Base-by-base conservation (phyloP, 2,888 invertebrate species). In the Pseudeuparius sepicola region DNA sequence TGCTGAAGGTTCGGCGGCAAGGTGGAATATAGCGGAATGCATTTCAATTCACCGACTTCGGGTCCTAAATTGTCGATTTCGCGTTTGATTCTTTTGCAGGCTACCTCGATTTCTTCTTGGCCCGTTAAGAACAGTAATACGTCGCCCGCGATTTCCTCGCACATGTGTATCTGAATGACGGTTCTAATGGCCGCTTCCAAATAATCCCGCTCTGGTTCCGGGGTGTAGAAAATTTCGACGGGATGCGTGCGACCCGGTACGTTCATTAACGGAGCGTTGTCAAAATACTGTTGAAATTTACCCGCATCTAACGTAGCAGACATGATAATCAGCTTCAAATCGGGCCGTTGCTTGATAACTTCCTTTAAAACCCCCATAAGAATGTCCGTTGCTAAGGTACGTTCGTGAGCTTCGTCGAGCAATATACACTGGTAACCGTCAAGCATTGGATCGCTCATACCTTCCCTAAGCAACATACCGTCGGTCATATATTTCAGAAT, bases 271-370 rank as follows among this genome's bases (percentile, higher is more conserved):
- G 98, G 98, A 0, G 97, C 97, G 59, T 93, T 88, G 52, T 94
- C 97, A 59, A 99, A 99, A 61, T 99, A 99, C 59, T 88, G 85
- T 67, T 97, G 96, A 63, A 99, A 99, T 63, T 99, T 99, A 4
- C 97, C 98, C 28, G 98, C 97, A 63, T 99, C 98, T 16, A 99
- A 66, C 0, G 98, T 99, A 1, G 98, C 98, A 41, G 94, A 94
- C 98, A 99, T 99, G 53, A 99, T 88, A 41, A 99, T 92, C 36
- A 99, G 70, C 62, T 98, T 98, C 36, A 99, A 68, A 61, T 98
- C 97, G 0, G 73, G 64, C 14, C 98, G 71, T 52, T 96, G 93
- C 45, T 85, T 87, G 5, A 87, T 87, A 0, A 98, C 94, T 66
- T 99, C 97, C 61, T 98, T 96, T 1, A 93, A 63, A 0, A 99